Percentiles rank a stretch among this genome's conserved stretches.
phyloP scores from a whole-genome alignment of 1,140 invertebrate genomes.

The Dreissena polymorpha region DNA sequence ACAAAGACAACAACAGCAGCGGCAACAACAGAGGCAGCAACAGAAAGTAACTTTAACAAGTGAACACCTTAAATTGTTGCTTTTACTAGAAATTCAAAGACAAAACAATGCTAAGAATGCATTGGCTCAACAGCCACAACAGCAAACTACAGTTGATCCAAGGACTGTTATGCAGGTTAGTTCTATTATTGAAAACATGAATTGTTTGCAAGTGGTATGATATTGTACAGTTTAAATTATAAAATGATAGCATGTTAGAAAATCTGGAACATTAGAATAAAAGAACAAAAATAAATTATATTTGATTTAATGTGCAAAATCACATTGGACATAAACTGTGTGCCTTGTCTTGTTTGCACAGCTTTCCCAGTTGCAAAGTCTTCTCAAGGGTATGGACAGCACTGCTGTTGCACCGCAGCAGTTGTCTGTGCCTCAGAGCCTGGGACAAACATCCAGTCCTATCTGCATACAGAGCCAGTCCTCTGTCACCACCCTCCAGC shows the following conservation, averaged over 20 bases:
- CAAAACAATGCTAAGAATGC: constrained; percentile 5
- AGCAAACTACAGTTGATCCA: constrained; percentile 3
- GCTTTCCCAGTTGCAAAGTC: constrained; percentile 31
- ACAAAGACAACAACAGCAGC: constrained; percentile 58
- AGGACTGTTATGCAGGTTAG: too few relatives aligned
- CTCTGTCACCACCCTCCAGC: constrained; percentile 20
- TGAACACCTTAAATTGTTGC: constrained; percentile 59
- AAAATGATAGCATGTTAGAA: too few relatives aligned
- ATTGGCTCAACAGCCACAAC: constrained; percentile 41
- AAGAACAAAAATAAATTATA: too few relatives aligned
- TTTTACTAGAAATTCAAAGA: constrained; percentile 54
- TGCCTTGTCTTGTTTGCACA: not conserved
- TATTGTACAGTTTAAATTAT: too few relatives aligned
- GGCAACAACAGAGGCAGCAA: constrained; percentile 60
- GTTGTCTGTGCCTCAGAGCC: not conserved
- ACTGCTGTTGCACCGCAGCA: constrained; percentile 14
- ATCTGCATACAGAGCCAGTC: constrained; percentile 30
- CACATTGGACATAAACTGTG: too few relatives aligned
- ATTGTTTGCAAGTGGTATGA: too few relatives aligned
- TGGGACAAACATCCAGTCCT: constrained; percentile 25
- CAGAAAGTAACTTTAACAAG: constrained; percentile 65
- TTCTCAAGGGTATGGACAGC: constrained; percentile 11
- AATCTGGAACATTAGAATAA: too few relatives aligned
- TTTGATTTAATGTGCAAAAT: too few relatives aligned
- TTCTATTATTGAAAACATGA: too few relatives aligned